These are phyloP conservation scores for Melanocharis versteri DNA, from an alignment of 2,113 vertebrate genomes.

Conservation along the genomic window DNA sequence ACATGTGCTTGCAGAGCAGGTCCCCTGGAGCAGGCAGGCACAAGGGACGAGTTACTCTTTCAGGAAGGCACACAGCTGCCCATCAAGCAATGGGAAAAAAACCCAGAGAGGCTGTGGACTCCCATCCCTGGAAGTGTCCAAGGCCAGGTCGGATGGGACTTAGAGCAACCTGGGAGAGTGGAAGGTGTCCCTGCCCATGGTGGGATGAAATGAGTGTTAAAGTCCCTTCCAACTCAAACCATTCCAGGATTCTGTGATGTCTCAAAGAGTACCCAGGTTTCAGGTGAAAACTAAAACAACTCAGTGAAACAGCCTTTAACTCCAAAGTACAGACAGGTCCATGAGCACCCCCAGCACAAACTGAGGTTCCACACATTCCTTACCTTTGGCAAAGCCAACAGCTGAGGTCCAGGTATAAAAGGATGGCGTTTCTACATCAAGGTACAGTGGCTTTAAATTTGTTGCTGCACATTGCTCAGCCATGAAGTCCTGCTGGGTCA, in stretches of 20 bases:
- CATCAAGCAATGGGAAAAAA: not conserved
- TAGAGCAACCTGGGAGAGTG: not conserved
- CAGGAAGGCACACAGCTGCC: not conserved
- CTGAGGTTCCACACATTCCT: not conserved
- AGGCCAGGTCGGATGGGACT: fast-evolving
- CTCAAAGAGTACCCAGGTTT: not conserved
- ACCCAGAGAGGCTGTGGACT: not conserved
- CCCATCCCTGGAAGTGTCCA: not conserved
- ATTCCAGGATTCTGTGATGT: not conserved
- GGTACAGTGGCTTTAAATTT: conserved; percentile 75
- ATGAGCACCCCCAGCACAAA: not conserved
- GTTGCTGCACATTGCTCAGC: conserved; percentile 86
- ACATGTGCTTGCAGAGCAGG: conserved; percentile 84
- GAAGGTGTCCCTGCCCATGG: not conserved
- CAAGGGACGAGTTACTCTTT: not conserved
- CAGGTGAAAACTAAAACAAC: not conserved
- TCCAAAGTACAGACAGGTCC: not conserved
- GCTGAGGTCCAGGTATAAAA: conserved; percentile 88
- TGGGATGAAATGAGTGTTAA: not conserved
- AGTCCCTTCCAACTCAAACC: not conserved
- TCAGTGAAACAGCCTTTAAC: not conserved
- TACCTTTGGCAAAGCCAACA: conserved; percentile 79
- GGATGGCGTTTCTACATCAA: conserved; percentile 52
- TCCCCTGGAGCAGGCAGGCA: conserved; percentile 74
- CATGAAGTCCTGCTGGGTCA: conserved; percentile 88